Base-by-base conservation (phyloP, 2,113 vertebrate genomes). In the Zeus faber region DNA sequence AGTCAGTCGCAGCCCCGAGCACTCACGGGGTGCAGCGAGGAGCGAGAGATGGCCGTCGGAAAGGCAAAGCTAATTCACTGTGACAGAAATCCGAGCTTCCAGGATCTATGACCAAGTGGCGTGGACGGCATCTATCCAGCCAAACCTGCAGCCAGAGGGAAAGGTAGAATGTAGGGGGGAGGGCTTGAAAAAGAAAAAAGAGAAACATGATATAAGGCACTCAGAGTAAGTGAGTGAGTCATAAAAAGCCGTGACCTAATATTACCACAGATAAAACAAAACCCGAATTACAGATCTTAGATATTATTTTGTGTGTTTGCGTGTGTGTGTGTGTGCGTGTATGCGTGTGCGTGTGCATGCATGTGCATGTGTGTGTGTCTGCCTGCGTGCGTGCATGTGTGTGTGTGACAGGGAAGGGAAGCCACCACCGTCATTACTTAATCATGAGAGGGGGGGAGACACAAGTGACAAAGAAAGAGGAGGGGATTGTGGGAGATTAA, bases 1-100 rank as follows among this genome's bases (percentile, higher is more conserved):
- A 83, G 80, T 70, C 73, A 61, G 71, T 68, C 58, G 65, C 71
- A 70, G 73, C 81, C 60, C 63, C 11, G 6, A 72, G 72, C 79
- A 65, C 72, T 81, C 70, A 58, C 4, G 55, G 64, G 68, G 21
- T 2, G 45, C 22, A 10, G n/a, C 11, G 33, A 37, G 13, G 11
- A 37, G 31, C 31, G 31, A 49, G 24, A 29, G 17, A 56, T 29
- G 62, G 49, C 26, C 43, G 31, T 58, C 64, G 68, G 17, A 54
- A 67, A 84, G 73, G 77, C 64, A 74, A 76, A 79, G 72, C 77
- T 85, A 85, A 91, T 86, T 82, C 61, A 72, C 76, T 85, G 81
- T 88, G 87, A 89, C 87, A 86, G 85, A 72, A 87, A 80, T 79
- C 79, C 74, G 76, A 77, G 84, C 76, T 80, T 77, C 85, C 80